Percentiles rank a stretch among this genome's conserved stretches.
Conservation (phyloP, 1,140 invertebrate species). For the Anthonomus grandis region DNA sequence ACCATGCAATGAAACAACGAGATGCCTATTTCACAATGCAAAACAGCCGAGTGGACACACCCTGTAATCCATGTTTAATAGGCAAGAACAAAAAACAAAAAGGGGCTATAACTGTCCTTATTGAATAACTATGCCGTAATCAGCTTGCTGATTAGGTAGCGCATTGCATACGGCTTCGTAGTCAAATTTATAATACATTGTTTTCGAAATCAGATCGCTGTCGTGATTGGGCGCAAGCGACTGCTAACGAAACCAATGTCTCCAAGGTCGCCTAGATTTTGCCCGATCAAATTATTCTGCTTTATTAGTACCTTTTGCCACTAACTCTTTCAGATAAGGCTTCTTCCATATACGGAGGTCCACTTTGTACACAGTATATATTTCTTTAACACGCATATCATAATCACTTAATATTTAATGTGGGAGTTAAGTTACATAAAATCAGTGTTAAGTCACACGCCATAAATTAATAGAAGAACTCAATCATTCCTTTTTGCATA, state of each 20-base stretch:
- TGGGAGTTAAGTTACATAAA: too few species aligned
- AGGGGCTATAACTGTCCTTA: slow-evolving; percentile 20
- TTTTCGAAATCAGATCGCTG: slow-evolving; percentile 27
- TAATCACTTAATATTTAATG: too few species aligned
- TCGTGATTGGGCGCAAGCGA: slow-evolving; percentile 23
- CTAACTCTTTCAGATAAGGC: slow-evolving; percentile 17
- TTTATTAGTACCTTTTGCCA: slow-evolving; percentile 23
- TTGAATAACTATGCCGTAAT: slow-evolving; percentile 30
- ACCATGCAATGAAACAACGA: neutral
- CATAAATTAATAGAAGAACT: too few species aligned
- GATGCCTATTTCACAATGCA: neutral
- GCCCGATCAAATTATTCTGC: slow-evolving; percentile 23
- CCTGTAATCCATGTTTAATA: slow-evolving; percentile 10
- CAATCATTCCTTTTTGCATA: too few species aligned
- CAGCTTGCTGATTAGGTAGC: slow-evolving; percentile 23
- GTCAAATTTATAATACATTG: slow-evolving; percentile 31
- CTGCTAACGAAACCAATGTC: slow-evolving; percentile 27
- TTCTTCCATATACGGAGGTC: too few species aligned
- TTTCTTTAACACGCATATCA: too few species aligned
- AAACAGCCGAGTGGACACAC: slow-evolving; percentile 4
- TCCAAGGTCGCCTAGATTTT: slow-evolving; percentile 29
- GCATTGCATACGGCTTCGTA: slow-evolving; percentile 24
- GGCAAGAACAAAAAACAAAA: slow-evolving; percentile 8
- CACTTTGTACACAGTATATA: too few species aligned
- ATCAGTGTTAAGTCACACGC: too few species aligned